These are phyloP conservation scores for Siniperca scherzeri DNA, from an alignment of 2,797 vertebrate species.

Conservation along the genomic window DNA sequence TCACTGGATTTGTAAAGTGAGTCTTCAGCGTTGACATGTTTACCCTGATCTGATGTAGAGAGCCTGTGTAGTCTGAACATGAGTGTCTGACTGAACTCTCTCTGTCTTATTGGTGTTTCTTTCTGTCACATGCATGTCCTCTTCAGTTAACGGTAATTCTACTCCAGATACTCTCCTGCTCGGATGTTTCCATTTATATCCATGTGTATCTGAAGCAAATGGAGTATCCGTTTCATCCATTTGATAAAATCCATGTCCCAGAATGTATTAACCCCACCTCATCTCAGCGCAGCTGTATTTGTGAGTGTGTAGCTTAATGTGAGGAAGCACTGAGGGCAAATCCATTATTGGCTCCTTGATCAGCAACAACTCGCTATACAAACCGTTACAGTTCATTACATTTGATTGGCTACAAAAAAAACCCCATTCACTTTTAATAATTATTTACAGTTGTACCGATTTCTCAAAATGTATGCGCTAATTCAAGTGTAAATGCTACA, in stretches of 20 bases:
- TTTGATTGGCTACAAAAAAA: background rate
- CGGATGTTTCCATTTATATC: slow-evolving; percentile 41
- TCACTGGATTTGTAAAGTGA: too few relatives aligned
- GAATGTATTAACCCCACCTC: slow-evolving; percentile 55
- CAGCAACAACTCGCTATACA: background rate
- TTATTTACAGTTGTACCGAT: too few relatives aligned
- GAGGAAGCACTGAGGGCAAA: slow-evolving; percentile 81
- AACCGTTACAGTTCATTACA: too few relatives aligned
- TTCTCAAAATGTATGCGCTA: background rate
- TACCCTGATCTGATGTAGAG: too few relatives aligned
- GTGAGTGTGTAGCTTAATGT: slow-evolving; percentile 33
- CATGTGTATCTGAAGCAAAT: slow-evolving; percentile 60
- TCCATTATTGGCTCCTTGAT: slow-evolving; percentile 53
- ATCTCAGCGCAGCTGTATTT: slow-evolving; percentile 54
- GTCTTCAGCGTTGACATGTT: too few relatives aligned
- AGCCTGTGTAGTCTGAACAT: background rate
- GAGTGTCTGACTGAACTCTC: slow-evolving; percentile 71
- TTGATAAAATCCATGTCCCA: slow-evolving; percentile 56
- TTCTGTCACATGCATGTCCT: slow-evolving; percentile 82
- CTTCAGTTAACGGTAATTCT: slow-evolving; percentile 89
- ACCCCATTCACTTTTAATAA: rapidly evolving
- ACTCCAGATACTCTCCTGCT: slow-evolving; percentile 73
- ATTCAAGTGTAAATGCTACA: background rate
- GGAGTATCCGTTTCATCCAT: slow-evolving; percentile 64
- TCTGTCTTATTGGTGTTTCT: slow-evolving; percentile 78